phyloP scores from a whole-genome alignment of 2,888 invertebrate species.

The Enchytraeus crypticus region DNA sequence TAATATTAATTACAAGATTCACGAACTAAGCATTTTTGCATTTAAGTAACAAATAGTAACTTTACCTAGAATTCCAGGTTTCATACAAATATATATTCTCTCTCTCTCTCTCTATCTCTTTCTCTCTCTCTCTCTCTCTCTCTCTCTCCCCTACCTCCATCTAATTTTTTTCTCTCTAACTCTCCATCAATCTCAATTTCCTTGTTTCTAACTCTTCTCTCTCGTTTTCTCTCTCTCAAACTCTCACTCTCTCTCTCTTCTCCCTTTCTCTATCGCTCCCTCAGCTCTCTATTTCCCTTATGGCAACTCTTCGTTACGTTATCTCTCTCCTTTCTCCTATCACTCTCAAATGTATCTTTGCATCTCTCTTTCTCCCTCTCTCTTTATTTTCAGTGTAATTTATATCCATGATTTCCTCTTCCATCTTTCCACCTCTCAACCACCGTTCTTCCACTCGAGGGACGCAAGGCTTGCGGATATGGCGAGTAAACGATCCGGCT shows the following conservation, averaged over 20 bases:
- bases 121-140: neutral
- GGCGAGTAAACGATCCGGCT: no score
- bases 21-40: no score
- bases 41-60: no score
- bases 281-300: neutral
- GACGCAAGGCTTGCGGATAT: no score
- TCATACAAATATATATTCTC: neutral
- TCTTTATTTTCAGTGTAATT: no score
- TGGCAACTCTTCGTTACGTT: neutral
- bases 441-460: no score
- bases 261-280: neutral
- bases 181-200: neutral
- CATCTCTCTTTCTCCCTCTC: no score
- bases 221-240: neutral
- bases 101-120: neutral
- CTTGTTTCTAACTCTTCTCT: neutral
- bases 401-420: no score
- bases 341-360: neutral
- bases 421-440: no score
- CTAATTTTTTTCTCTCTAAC: neutral
- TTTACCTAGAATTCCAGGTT: no score
- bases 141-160: neutral
- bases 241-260: slow-evolving; percentile 4
- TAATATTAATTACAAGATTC: no score
- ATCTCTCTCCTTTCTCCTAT: neutral